Conservation (phyloP, 2,797 vertebrate species). For the Agapornis canus region DNA sequence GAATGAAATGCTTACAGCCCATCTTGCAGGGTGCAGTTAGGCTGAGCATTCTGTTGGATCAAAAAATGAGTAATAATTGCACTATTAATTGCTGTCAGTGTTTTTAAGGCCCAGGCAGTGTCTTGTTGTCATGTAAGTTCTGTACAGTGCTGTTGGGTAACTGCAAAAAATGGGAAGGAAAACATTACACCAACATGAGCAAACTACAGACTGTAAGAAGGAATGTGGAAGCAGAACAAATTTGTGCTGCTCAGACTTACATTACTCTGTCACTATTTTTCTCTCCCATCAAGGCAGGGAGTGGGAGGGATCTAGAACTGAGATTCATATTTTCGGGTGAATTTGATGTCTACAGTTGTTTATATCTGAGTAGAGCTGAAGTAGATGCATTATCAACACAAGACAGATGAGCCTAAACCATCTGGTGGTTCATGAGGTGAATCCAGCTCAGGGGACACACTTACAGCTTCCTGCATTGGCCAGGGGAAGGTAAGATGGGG, state of each 20-base stretch:
- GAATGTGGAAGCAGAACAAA: not conserved
- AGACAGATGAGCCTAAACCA: not conserved
- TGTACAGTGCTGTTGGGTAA: not conserved
- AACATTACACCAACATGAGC: not conserved
- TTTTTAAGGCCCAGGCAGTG: not conserved
- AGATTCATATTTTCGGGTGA: not conserved
- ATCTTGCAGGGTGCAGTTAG: not conserved
- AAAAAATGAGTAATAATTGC: not conserved
- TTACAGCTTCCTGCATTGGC: not conserved
- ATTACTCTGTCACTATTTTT: not conserved
- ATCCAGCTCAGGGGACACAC: not conserved
- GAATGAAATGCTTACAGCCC: not conserved
- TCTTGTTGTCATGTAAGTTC: not conserved
- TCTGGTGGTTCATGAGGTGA: not conserved
- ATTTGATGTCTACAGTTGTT: not conserved
- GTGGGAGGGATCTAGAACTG: not conserved
- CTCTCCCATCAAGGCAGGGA: not conserved
- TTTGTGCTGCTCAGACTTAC: not conserved
- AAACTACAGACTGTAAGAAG: constrained; percentile 1
- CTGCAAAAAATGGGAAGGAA: constrained; percentile 30
- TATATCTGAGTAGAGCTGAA: not conserved
- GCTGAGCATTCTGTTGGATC: not conserved
- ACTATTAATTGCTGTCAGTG: not conserved
- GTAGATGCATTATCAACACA: not conserved
- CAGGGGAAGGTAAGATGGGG: not conserved